phyloP scores from a whole-genome alignment of 2,113 vertebrate species.

The Perca fluviatilis region DNA sequence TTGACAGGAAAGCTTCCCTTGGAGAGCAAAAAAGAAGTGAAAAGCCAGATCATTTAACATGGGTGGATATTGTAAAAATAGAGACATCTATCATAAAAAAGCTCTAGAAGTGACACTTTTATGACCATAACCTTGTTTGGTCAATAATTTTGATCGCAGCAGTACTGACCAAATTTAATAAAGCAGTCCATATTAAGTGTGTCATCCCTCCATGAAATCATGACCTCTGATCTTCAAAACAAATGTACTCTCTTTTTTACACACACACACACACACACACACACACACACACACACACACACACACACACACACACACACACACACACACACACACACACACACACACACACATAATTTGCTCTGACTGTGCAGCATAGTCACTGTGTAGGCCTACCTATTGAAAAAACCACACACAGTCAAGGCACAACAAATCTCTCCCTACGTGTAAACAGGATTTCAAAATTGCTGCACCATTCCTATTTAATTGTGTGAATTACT shows the following conservation, averaged over 20 bases:
- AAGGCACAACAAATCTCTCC: not conserved
- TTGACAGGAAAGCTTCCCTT: not conserved
- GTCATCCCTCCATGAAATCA: not conserved
- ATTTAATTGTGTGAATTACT: not conserved
- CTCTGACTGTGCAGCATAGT: not conserved
- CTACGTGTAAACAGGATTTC: not conserved
- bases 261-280: too few relatives aligned
- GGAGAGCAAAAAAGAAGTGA: not conserved
- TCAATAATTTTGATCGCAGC: not conserved
- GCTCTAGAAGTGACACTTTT: slow-evolving; percentile 1
- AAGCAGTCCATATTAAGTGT: slow-evolving; percentile 4
- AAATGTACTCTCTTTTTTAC: not conserved
- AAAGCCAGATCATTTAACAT: not conserved
- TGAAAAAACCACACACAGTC: not conserved
- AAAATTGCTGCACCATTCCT: not conserved
- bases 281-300: too few relatives aligned
- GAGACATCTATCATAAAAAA: not conserved
- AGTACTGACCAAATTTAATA: not conserved
- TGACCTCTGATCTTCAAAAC: slow-evolving; percentile 26
- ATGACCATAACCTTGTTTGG: not conserved
- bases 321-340: not conserved
- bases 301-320: slow-evolving; percentile 8
- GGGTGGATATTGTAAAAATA: not conserved
- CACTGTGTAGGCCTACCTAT: slow-evolving; percentile 4
- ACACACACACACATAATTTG: not conserved